Evolutionary conservation across 2,797 vertebrate genomes (phyloP).

Genomic region (Silurus lanzhouensis): DNA sequence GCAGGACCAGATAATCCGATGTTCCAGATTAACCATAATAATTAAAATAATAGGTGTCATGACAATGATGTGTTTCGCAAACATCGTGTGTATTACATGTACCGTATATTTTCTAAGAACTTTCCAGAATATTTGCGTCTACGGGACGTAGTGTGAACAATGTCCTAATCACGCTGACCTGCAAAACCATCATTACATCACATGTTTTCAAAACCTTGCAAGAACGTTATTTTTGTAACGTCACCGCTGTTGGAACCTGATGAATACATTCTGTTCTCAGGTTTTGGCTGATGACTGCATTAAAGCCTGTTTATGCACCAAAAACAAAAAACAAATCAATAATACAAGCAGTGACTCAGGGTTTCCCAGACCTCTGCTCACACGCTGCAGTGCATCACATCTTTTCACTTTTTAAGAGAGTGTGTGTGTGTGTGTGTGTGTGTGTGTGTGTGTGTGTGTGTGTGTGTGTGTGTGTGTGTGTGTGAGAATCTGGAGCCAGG

Average conservation of each 20-base stretch:
- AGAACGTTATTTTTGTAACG: slow-evolving; percentile 1
- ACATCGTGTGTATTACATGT: too few relatives aligned
- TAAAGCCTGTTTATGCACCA: slow-evolving; percentile 18
- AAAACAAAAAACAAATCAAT: slow-evolving; percentile 29
- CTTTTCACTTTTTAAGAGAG: slow-evolving; percentile 11
- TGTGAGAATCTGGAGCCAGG: slow-evolving; percentile 12
- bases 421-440: slow-evolving; percentile 11
- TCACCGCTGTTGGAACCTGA: slow-evolving; percentile 5
- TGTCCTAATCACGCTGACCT: neutral
- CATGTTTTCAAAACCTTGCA: slow-evolving; percentile 5
- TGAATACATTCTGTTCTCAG: neutral
- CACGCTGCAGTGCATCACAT: neutral
- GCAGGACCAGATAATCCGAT: neutral
- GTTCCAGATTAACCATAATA: too few relatives aligned
- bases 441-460: slow-evolving; percentile 16
- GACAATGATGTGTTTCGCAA: too few relatives aligned
- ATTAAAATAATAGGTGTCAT: too few relatives aligned
- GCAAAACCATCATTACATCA: slow-evolving; percentile 7
- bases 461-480: slow-evolving; percentile 24
- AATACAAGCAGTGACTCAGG: slow-evolving; percentile 37
- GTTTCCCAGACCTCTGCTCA: slow-evolving; percentile 17
- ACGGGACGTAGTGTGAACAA: neutral
- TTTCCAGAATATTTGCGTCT: neutral
- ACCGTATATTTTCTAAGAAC: too few relatives aligned
- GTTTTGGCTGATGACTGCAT: slow-evolving; percentile 2